A percentile compares a stretch with the other conserved stretches of the same genome.
Conservation (phyloP, 2,113 vertebrate species). For the Silurus glanis region DNA sequence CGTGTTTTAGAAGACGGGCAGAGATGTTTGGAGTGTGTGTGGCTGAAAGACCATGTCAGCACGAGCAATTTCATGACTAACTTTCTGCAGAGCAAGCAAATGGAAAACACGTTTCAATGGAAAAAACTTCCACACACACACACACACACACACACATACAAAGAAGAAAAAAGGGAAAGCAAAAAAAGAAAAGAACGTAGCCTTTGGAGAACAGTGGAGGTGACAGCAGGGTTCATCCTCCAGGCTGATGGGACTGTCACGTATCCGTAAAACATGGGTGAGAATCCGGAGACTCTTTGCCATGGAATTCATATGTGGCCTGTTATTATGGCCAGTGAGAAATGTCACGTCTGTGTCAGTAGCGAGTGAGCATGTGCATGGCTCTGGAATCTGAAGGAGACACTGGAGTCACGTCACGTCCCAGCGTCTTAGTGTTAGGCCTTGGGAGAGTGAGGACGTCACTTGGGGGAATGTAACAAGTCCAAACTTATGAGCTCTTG, state of each 20-base stretch:
- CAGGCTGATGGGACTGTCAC: conserved; percentile 3
- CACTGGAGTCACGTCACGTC: conserved; percentile 7
- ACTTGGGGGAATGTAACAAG: conserved; percentile 34
- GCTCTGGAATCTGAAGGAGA: conserved; percentile 21
- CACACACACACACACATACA: conserved; percentile 27
- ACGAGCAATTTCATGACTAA: conserved; percentile 37
- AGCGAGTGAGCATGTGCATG: conserved; percentile 39
- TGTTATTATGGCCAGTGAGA: conserved; percentile 26
- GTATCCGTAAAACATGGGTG: conserved; percentile 9
- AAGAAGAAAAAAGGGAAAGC: conserved; percentile 29
- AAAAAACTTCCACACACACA: conserved; percentile 37
- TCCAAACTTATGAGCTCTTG: not conserved
- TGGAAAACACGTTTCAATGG: conserved; percentile 39
- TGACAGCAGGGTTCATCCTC: conserved; percentile 15
- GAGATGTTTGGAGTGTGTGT: conserved; percentile 34
- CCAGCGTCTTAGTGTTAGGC: conserved; percentile 22
- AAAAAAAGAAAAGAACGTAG: conserved; percentile 39
- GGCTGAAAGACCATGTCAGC: conserved; percentile 46
- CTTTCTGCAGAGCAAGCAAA: conserved; percentile 22
- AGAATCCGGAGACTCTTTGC: conserved; percentile 30
- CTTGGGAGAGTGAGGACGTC: not conserved
- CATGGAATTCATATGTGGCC: conserved; percentile 13
- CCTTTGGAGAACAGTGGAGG: conserved; percentile 28
- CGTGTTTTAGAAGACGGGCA: conserved; percentile 14
- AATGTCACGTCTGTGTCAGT: conserved; percentile 27